Evolutionary conservation across 2,888 invertebrate genomes (phyloP), one percentile per base, ranked within the genome.

Genomic region (Neria commutata): DNA sequence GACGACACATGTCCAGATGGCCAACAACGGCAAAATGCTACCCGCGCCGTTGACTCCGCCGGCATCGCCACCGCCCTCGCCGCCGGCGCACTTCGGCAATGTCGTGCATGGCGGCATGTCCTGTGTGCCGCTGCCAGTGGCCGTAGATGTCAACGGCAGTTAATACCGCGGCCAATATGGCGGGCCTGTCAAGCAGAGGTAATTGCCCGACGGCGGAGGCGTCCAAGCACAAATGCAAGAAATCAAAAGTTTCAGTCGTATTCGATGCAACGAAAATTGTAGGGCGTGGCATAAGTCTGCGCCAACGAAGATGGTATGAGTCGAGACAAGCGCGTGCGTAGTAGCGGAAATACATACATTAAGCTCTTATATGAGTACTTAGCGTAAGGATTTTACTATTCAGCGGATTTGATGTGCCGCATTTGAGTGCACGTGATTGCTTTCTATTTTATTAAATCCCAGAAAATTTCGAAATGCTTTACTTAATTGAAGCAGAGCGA

Each of bases 131-230:
- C 33, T 67, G 54, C 61, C 69, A 4, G 52, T 69, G 33, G 69
- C 66, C 6, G 69, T 76, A 11, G 71, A 76, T 56, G 77, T 77
- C 25, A 77, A 78, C 59, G 77, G 77, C 60, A 77, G 77, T 77
- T 77, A 77, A 77, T 71, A 48, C 48, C 50, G 4, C 34, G 33
- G 50, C 26, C 26, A 21, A 26, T n/a, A n/a, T n/a, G n/a, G n/a
- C n/a, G n/a, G n/a, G n/a, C n/a, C n/a, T n/a, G n/a, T n/a, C n/a
- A n/a, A n/a, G n/a, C n/a, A n/a, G n/a, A n/a, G n/a, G n/a, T n/a
- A n/a, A n/a, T n/a, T n/a, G n/a, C n/a, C n/a, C n/a, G n/a, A n/a
- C n/a, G n/a, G n/a, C n/a, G n/a, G n/a, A n/a, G n/a, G n/a, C n/a
- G n/a, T n/a, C n/a, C n/a, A n/a, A n/a, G n/a, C n/a, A n/a, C n/a